These are phyloP conservation scores for Protophormia terraenovae DNA, from an alignment of 2,888 invertebrate genomes.

Conservation along the genomic window DNA sequence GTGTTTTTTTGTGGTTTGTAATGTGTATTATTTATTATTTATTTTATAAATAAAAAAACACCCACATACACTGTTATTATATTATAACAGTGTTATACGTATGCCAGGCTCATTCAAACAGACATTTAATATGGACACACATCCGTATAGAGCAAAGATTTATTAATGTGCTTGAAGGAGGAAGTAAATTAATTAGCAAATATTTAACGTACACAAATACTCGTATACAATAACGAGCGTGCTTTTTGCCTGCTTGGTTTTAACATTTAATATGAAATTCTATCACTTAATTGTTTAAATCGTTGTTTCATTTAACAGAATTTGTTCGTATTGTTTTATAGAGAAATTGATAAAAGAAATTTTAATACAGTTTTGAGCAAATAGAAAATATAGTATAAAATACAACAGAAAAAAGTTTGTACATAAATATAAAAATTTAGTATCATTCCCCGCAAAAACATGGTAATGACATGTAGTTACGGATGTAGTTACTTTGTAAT, in stretches of 20 bases:
- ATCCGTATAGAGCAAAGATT: conserved; percentile 37
- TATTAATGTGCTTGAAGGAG: conserved; percentile 68
- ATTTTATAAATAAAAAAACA: conserved; percentile 27
- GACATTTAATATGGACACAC: not conserved
- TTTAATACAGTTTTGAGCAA: too few species aligned
- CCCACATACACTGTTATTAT: not conserved
- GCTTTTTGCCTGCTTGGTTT: not conserved
- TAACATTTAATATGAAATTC: not conserved
- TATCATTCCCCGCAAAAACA: too few species aligned
- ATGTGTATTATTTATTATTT: conserved; percentile 26
- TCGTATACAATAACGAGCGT: not conserved
- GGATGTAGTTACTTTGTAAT: too few species aligned
- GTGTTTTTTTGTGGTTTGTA: not conserved
- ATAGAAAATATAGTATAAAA: too few species aligned
- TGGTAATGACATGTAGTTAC: too few species aligned
- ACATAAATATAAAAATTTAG: too few species aligned
- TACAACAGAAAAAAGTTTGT: too few species aligned
- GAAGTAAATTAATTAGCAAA: conserved; percentile 78
- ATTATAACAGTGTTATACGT: not conserved
- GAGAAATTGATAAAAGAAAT: not conserved
- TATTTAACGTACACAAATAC: conserved; percentile 70
- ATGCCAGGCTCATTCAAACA: not conserved
- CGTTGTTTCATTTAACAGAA: not conserved
- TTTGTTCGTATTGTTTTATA: not conserved
- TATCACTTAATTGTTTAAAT: not conserved